Conservation (phyloP, 2,113 vertebrate species). For the Calonectris borealis region DNA sequence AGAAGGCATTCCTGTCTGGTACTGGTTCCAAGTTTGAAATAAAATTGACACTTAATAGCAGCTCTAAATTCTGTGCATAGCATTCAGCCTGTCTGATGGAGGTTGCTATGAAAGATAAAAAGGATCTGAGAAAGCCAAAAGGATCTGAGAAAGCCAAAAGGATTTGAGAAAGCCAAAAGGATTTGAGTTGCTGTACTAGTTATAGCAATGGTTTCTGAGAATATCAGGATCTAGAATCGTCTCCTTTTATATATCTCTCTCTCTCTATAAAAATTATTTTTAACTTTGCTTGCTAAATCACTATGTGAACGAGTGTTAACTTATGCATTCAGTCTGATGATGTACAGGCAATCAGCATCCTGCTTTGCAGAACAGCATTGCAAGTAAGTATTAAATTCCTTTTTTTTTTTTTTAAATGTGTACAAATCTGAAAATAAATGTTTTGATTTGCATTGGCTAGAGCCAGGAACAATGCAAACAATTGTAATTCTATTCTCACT, state of each 20-base stretch:
- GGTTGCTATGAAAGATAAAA: neutral
- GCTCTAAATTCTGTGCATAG: neutral
- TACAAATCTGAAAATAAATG: neutral
- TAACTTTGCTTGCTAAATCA: neutral
- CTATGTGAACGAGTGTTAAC: neutral
- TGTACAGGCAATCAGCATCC: neutral
- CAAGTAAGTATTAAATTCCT: neutral
- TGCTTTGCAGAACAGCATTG: neutral
- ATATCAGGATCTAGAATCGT: neutral
- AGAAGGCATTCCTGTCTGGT: neutral
- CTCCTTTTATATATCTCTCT: neutral
- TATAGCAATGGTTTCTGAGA: neutral
- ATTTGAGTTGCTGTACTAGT: neutral
- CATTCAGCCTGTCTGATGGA: neutral
- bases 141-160: neutral
- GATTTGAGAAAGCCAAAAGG: neutral
- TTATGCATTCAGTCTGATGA: neutral
- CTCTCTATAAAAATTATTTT: neutral
- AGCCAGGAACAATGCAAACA: neutral
- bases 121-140: neutral
- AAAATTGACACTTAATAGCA: neutral
- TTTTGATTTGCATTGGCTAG: neutral
- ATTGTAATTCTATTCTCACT: neutral
- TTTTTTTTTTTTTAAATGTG: neutral
- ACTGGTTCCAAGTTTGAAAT: constrained; percentile 11